phyloP scores from a whole-genome alignment of 2,113 vertebrate genomes.

The Eupsittula cactorum region DNA sequence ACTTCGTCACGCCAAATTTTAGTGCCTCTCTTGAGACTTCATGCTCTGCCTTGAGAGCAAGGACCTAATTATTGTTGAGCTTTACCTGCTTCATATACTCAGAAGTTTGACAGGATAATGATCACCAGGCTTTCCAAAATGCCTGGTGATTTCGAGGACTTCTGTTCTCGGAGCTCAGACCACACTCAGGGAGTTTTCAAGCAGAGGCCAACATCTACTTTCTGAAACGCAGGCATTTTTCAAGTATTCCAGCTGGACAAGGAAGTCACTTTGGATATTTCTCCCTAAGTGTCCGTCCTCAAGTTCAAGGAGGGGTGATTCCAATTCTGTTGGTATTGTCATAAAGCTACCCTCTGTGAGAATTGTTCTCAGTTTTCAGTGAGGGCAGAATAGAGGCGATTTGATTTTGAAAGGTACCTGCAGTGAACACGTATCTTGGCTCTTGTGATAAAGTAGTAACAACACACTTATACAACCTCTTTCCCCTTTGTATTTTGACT shows the following conservation, averaged over 20 bases:
- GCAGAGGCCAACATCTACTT: neutral
- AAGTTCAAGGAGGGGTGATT: neutral
- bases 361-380: neutral
- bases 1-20: neutral
- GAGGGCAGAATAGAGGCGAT: neutral
- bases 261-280: neutral
- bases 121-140: neutral
- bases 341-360: neutral
- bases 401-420: neutral
- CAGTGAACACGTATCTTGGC: neutral
- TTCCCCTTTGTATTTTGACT: neutral
- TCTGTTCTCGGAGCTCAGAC: neutral
- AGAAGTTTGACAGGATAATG: neutral
- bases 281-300: neutral
- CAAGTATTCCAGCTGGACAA: neutral
- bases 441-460: neutral
- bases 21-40: conserved; percentile 23
- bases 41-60: neutral
- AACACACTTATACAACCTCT: neutral
- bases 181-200: neutral
- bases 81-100: conserved; percentile 3
- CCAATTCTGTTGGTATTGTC: neutral
- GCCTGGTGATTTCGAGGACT: neutral
- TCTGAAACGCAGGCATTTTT: neutral
- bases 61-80: conserved; percentile 6